Conservation (phyloP, 2,113 vertebrate genomes). For the Cyanoliseus patagonus region DNA sequence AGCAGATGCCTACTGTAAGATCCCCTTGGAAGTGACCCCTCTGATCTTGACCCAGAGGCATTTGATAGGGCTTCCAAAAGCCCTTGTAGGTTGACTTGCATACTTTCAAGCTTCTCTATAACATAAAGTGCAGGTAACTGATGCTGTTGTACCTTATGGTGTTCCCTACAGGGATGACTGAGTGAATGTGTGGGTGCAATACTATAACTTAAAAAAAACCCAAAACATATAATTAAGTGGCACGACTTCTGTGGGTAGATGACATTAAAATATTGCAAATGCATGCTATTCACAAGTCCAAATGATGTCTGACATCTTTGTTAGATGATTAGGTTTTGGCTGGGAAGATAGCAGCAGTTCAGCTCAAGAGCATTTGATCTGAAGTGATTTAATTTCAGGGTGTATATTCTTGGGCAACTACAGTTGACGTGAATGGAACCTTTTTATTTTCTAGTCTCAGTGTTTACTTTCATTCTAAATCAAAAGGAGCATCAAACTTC, state of each 20-base stretch:
- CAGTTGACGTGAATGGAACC: background rate
- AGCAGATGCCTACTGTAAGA: background rate
- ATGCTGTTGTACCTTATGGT: background rate
- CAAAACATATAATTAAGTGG: background rate
- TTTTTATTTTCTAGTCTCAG: background rate
- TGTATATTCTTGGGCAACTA: background rate
- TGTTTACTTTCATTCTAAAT: background rate
- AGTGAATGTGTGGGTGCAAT: background rate
- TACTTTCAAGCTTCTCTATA: background rate
- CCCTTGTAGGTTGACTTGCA: background rate
- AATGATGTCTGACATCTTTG: background rate
- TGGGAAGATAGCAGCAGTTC: background rate
- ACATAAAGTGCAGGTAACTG: background rate
- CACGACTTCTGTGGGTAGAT: background rate
- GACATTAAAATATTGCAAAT: background rate
- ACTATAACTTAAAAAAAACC: background rate
- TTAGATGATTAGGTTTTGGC: background rate
- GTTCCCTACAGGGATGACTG: background rate
- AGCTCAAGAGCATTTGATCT: background rate
- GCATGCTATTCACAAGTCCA: accelerated
- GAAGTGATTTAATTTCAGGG: background rate
- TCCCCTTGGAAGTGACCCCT: background rate
- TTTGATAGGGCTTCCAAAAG: background rate
- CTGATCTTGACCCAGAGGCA: background rate
- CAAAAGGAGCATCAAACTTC: background rate